These are phyloP conservation scores for Nomada lathburiana DNA, from an alignment of 2,888 invertebrate species.

Conservation along the genomic window DNA sequence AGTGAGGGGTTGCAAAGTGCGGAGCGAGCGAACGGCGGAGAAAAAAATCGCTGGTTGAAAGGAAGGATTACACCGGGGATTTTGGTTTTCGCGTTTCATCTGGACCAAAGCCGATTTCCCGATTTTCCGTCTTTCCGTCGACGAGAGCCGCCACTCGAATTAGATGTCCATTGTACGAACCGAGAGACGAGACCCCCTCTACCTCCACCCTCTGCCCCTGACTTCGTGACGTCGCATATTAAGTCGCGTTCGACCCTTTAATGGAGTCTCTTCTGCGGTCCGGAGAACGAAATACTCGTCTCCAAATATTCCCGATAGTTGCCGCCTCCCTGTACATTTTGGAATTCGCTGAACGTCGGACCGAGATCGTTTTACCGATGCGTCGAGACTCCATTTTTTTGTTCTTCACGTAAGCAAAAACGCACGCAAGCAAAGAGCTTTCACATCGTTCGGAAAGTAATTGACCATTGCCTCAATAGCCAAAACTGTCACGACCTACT, in stretches of 20 bases:
- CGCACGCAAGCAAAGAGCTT: too few relatives aligned
- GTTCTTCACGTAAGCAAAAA: too few relatives aligned
- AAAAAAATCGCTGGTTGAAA: conserved; percentile 78
- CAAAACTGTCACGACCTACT: too few relatives aligned
- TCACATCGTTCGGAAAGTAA: too few relatives aligned
- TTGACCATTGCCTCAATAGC: too few relatives aligned
- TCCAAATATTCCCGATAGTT: conserved; percentile 75
- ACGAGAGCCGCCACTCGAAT: conserved; percentile 76
- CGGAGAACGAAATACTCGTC: conserved; percentile 61
- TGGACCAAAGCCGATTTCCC: conserved; percentile 84
- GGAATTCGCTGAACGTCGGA: conserved; percentile 39
- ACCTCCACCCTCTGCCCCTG: conserved; percentile 47
- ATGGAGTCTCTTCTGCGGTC: conserved; percentile 71
- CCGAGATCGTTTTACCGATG: background rate
- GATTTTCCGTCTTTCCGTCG: conserved; percentile 79
- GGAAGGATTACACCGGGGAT: conserved; percentile 84
- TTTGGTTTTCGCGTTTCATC: conserved; percentile 83
- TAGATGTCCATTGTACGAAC: conserved; percentile 79
- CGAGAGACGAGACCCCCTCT: conserved; percentile 60
- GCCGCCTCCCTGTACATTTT: conserved; percentile 40
- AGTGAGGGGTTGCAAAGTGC: conserved; percentile 33
- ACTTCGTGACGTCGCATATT: conserved; percentile 82
- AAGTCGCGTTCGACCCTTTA: conserved; percentile 78
- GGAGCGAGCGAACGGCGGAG: conserved; percentile 42
- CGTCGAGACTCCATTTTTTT: background rate